Evolutionary conservation across 2,113 vertebrate species (phyloP).

Genomic region (Coturnix japonica): DNA sequence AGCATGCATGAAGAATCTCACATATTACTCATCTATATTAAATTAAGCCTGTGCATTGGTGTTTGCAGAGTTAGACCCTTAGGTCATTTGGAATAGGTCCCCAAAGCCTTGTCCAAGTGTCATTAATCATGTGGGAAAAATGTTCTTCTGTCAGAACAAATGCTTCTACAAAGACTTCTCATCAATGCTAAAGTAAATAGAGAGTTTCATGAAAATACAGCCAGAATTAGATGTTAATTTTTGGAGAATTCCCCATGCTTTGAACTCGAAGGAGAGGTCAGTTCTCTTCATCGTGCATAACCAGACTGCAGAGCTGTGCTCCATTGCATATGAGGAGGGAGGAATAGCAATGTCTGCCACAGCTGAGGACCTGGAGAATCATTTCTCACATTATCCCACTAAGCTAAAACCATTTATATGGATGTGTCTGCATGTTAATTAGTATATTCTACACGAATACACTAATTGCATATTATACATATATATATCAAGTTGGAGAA

Average conservation of each 20-base stretch:
- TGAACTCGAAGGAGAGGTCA: not conserved
- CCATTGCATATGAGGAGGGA: rapidly evolving
- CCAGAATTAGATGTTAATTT: not conserved
- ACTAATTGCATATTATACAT: not conserved
- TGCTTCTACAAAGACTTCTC: not conserved
- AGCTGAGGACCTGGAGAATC: not conserved
- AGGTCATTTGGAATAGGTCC: slow-evolving; percentile 10
- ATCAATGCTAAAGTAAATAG: not conserved
- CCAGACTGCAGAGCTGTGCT: not conserved
- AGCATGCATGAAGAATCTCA: not conserved
- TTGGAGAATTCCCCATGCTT: not conserved
- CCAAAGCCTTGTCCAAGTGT: not conserved
- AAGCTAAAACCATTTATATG: not conserved
- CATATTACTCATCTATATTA: slow-evolving; percentile 14
- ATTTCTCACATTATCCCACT: not conserved
- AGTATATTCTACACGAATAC: not conserved
- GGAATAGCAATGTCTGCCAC: not conserved
- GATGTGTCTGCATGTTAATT: not conserved
- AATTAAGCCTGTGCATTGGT: not conserved
- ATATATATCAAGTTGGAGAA: not conserved
- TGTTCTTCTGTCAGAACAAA: not conserved
- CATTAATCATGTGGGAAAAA: not conserved
- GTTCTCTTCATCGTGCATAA: not conserved
- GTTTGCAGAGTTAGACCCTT: slow-evolving; percentile 3
- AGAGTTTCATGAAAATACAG: not conserved